phyloP scores from a whole-genome alignment of 2,797 vertebrate genomes.

The Pelodytes ibericus region DNA sequence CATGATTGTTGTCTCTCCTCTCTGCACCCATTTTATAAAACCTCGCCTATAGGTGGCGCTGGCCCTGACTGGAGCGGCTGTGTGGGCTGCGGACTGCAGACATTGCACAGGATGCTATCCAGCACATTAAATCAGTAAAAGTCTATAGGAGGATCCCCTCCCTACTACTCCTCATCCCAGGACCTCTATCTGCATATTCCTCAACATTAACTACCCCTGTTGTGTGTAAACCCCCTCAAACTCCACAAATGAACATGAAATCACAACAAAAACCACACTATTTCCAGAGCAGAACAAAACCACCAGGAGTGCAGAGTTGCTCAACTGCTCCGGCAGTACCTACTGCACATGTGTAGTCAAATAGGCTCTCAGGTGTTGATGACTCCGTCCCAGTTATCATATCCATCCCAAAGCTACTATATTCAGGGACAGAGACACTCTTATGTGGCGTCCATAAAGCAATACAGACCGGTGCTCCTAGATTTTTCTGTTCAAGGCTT shows the following conservation, averaged over 20 bases:
- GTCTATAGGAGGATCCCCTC: too few species aligned
- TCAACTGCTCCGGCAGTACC: constrained; percentile 86
- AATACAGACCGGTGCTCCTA: constrained; percentile 86
- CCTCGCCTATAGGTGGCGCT: too few species aligned
- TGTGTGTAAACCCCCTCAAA: constrained; percentile 89
- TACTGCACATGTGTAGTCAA: constrained; percentile 89
- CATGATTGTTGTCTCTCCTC: too few species aligned
- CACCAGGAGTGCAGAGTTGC: constrained; percentile 84
- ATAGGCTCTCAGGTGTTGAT: constrained; percentile 96
- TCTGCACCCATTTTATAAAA: too few species aligned
- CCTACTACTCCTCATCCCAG: too few species aligned
- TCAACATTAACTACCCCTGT: constrained; percentile 85
- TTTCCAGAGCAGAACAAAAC: constrained; percentile 85
- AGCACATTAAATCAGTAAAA: too few species aligned
- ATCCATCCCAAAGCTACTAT: constrained; percentile 89
- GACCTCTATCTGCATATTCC: constrained; percentile 85
- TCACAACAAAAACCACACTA: constrained; percentile 93
- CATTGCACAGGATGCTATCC: too few species aligned
- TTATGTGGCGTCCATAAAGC: constrained; percentile 89
- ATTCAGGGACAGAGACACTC: constrained; percentile 90
- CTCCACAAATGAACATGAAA: constrained; percentile 95
- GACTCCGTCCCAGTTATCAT: constrained; percentile 91
- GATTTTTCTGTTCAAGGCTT: constrained; percentile 83
- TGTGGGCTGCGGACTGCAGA: too few species aligned
- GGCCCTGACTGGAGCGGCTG: too few species aligned